A percentile compares a stretch with the other conserved stretches of the same genome.
These are phyloP conservation scores for Hassar affinis DNA, from an alignment of 2,113 vertebrate genomes.

Conservation along the genomic window DNA sequence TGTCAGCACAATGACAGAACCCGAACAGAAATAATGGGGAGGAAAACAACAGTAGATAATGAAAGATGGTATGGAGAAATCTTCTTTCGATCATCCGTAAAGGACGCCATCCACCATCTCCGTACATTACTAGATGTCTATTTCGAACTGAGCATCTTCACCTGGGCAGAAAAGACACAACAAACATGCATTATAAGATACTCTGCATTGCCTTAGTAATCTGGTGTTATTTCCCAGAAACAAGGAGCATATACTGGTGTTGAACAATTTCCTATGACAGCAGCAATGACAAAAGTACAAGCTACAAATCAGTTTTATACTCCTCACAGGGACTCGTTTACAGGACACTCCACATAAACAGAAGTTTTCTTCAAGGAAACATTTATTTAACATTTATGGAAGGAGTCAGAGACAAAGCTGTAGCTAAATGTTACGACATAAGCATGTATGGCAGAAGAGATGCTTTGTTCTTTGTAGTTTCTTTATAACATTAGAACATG, in stretches of 20 bases:
- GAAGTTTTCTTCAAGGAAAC: background rate
- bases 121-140: slow-evolving; percentile 67
- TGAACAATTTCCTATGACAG: background rate
- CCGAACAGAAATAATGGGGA: slow-evolving; percentile 10
- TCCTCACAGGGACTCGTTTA: too few species aligned
- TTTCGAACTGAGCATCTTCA: slow-evolving; percentile 75
- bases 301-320: background rate
- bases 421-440: background rate
- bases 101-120: slow-evolving; percentile 29
- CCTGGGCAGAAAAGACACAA: slow-evolving; percentile 49
- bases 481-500: background rate
- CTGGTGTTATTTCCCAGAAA: background rate
- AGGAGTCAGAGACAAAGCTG: background rate
- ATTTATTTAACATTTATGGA: background rate
- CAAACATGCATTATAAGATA: background rate
- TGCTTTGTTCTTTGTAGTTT: background rate
- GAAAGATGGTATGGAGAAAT: slow-evolving; percentile 22
- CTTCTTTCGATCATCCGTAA: slow-evolving; percentile 33
- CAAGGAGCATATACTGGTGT: background rate
- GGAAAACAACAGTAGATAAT: slow-evolving; percentile 19
- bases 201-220: background rate
- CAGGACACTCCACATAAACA: too few species aligned
- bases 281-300: background rate
- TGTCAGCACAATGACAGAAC: slow-evolving; percentile 38
- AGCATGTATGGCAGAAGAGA: background rate